Evolutionary conservation across 2,888 invertebrate genomes (phyloP).

Genomic region (Leucophenga maculata): DNA sequence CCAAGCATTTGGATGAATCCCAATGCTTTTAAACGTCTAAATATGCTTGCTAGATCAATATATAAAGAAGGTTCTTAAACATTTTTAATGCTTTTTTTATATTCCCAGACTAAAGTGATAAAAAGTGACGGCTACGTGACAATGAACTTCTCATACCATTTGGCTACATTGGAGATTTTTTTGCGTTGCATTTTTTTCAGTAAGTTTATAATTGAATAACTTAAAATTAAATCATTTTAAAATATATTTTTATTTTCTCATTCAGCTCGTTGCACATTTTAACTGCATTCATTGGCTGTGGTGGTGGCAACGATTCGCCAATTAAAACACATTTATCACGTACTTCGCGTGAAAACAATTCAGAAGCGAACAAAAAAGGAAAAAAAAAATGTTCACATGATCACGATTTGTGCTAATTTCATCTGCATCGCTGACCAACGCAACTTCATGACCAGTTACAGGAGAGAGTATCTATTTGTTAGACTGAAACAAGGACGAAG

Average conservation of each 20-base stretch:
- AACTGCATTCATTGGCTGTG: too few species aligned
- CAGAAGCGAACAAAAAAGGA: too few species aligned
- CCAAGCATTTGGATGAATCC: too few species aligned
- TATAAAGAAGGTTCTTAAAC: too few species aligned
- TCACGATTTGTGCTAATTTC: conserved; percentile 10
- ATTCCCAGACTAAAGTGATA: too few species aligned
- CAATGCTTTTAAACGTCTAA: too few species aligned
- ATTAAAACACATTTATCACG: conserved; percentile 14
- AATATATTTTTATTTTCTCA: background rate
- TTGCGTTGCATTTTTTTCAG: too few species aligned
- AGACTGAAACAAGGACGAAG: background rate
- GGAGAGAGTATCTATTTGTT: background rate
- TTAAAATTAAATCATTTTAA: background rate
- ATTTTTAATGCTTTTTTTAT: too few species aligned
- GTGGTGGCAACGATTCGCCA: background rate
- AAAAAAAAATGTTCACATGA: background rate
- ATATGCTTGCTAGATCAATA: too few species aligned
- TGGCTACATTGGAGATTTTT: too few species aligned
- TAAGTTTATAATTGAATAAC: conserved; percentile 6
- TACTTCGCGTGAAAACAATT: background rate
- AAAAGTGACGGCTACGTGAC: too few species aligned
- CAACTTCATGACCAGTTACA: background rate
- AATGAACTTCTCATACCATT: too few species aligned
- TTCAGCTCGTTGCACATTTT: background rate
- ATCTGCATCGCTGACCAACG: background rate